Evolutionary conservation across 2,888 invertebrate species (phyloP).

Genomic region (Teinopalpus imperialis): DNA sequence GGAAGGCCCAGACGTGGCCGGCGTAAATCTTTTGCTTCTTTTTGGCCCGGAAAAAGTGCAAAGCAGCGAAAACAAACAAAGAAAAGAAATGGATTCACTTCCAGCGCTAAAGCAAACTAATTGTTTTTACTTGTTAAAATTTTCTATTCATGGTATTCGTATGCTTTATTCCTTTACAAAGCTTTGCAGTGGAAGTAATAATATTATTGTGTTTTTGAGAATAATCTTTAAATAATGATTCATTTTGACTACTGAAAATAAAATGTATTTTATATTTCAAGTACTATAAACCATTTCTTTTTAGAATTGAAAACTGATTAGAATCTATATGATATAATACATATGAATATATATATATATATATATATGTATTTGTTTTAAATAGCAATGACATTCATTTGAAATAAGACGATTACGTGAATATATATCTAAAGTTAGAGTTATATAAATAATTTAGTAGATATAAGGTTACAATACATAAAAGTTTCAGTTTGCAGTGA

Average conservation of each 20-base stretch:
- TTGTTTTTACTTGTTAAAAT: conserved; percentile 51
- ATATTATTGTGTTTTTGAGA: too few relatives aligned
- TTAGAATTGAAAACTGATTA: too few relatives aligned
- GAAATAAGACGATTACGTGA: neutral
- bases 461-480: conserved; percentile 1
- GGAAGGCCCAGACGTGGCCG: conserved; percentile 55
- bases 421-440: neutral
- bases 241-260: too few relatives aligned
- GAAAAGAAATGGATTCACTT: conserved; percentile 57
- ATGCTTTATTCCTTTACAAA: neutral
- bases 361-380: too few relatives aligned
- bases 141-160: conserved; percentile 7
- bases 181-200: too few relatives aligned
- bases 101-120: conserved; percentile 60
- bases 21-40: conserved; percentile 67
- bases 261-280: too few relatives aligned
- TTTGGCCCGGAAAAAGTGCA: conserved; percentile 64
- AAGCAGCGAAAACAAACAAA: conserved; percentile 68
- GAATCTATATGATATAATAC: too few relatives aligned
- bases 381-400: too few relatives aligned
- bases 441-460: conserved; percentile 1
- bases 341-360: too few relatives aligned
- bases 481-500: conserved; percentile 2
- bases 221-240: too few relatives aligned
- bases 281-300: too few relatives aligned